Evolutionary conservation across 2,797 vertebrate species (phyloP), one percentile per base, ranked within the genome.

Genomic region (Australoheros facetus): DNA sequence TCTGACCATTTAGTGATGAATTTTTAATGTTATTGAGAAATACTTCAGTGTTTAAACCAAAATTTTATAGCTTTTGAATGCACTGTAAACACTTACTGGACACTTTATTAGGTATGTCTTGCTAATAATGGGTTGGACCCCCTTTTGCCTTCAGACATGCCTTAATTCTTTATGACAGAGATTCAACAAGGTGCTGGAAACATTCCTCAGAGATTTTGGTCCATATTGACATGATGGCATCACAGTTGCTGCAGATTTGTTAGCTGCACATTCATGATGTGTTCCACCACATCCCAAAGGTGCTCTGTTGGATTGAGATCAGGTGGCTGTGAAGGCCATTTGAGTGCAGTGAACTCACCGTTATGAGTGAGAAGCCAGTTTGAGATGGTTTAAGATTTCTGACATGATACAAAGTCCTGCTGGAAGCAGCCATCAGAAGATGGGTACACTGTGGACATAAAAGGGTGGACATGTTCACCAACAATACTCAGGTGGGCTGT

Each of bases 21-120:
- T 77, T 71, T 77, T 75, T 58, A 56, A 60, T 79, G 26, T 32
- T 21, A 19, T 10, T 45, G 11, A 80, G 30, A 72, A 56, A 79
- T 56, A 53, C 6, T 17, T 76, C 19, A 4, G 14, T 17, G 26
- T 19, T 66, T 6, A 64, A 64, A 64, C 16, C 62, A 66, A 4
- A 7, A 17, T 48, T 34, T 9, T 34, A 66, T 8, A 66, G 62
- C 42, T 28, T 66, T 66, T 66, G 23, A 66, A 66, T 48, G 45
- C 10, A 30, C 42, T 7, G 10, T 48, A 66, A 48, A 19, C 26
- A 23, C 21, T 64, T 21, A 45, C 26, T 10, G 39, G 21, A 26
- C 39, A 64, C 23, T 64, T 64, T 45, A 17, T 45, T 45, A 64
- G 14, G 26, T 45, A 66, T 4, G 28, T 23, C 21, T 45, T 28